Base-by-base conservation (phyloP, 2,113 vertebrate species). In the Prionailurus viverrinus region DNA sequence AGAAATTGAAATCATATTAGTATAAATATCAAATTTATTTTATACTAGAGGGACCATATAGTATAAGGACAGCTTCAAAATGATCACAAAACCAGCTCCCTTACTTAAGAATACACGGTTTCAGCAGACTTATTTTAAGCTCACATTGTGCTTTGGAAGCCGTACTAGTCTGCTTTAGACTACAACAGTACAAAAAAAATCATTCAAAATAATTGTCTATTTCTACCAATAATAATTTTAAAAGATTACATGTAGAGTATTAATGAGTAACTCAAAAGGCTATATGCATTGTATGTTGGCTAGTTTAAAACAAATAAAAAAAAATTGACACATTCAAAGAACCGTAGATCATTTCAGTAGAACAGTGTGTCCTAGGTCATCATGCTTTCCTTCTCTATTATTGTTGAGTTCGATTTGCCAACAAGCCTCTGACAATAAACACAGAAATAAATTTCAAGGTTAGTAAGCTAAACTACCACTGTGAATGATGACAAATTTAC, bases 401-500 rank as follows among this genome's bases (percentile, higher is more conserved):
- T 96, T 98, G 97, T 98, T 97, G 98, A 97, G 97, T 97, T 96
- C 83, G 91, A 98, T 98, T 98, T 98, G 97, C 95, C 84, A 98
- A 91, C 63, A 95, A 83, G 48, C 55, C 68, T 93, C 91, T 98
- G 91, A 98, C 94, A 98, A 98, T 96, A 98, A 98, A 97, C 97
- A 98, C 33, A 96, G 83, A 98, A 97, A 98, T 96, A 93, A 7
- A 36, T 97, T 97, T 98, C 98, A 98, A 97, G 89, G 95, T 97
- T 95, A 98, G 90, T 51, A 98, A 98, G 94, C 83, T 98, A 98
- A 98, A 97, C 82, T 89, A 94, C 89, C 89, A 53, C 79, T 94
- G 76, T 61, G 97, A 98, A 91, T 97, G 97, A 84, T 55, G 90
- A 96, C 4, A 14, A 94, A 63, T 89, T 94, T 92, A 79, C 71